Conservation (phyloP, 2,888 invertebrate species). For the Hypomecis punctinalis region DNA sequence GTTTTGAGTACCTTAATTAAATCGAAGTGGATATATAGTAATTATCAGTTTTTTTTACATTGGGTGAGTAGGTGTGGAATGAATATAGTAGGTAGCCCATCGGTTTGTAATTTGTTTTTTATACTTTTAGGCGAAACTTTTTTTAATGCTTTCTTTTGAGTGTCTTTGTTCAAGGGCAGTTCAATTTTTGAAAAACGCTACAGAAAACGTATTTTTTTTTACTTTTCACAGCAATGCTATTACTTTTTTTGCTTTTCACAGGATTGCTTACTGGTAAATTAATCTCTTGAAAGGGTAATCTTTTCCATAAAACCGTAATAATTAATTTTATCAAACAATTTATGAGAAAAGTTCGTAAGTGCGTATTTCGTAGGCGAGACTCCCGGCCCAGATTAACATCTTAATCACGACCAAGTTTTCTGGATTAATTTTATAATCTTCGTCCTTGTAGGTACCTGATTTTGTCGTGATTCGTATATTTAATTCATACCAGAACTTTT, state of each 20-base stretch:
- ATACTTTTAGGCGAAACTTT: no score
- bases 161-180: no score
- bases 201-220: neutral
- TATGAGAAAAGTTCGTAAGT: slow-evolving; percentile 72
- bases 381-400: slow-evolving; percentile 73
- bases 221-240: no score
- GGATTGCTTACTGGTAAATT: slow-evolving; percentile 15
- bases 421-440: slow-evolving; percentile 74
- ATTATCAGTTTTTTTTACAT: no score
- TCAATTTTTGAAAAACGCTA: neutral
- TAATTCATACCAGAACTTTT: slow-evolving; percentile 34
- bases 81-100: no score
- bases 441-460: slow-evolving; percentile 56
- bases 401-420: slow-evolving; percentile 76
- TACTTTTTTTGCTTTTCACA: neutral
- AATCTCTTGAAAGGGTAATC: slow-evolving; percentile 38
- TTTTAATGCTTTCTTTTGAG: no score
- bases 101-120: no score
- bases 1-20: no score
- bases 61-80: no score
- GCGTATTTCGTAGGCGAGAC: slow-evolving; percentile 64
- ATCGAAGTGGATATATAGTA: no score
- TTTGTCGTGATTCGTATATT: slow-evolving; percentile 54
- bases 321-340: slow-evolving; percentile 67
- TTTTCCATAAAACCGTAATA: slow-evolving; percentile 52